Evolutionary conservation across 2,797 vertebrate species (phyloP).

Genomic region (Leptoclinus maculatus): DNA sequence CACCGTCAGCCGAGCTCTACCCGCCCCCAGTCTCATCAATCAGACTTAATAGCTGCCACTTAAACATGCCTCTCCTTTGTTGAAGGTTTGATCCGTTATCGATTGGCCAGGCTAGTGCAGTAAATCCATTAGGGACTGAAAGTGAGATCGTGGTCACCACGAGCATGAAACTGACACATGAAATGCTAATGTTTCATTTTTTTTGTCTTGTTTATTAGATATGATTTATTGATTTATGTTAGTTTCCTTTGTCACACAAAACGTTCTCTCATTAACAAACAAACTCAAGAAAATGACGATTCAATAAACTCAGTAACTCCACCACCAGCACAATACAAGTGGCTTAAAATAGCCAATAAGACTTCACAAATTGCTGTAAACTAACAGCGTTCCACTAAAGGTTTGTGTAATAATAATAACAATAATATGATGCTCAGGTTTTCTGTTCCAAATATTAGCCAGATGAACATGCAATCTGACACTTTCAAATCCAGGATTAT

Average conservation of each 20-base stretch:
- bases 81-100: slow-evolving; percentile 28
- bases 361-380: not conserved
- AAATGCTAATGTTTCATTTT: not conserved
- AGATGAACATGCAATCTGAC: not conserved
- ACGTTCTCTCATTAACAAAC: not conserved
- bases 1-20: slow-evolving; percentile 6
- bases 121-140: slow-evolving; percentile 42
- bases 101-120: slow-evolving; percentile 4
- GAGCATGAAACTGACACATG: slow-evolving; percentile 7
- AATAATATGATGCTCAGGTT: not conserved
- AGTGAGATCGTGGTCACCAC: slow-evolving; percentile 8
- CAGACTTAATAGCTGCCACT: slow-evolving; percentile 69
- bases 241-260: not conserved
- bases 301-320: not conserved
- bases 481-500: slow-evolving; percentile 19
- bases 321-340: not conserved
- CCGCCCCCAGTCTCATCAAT: slow-evolving; percentile 55
- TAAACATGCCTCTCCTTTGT: slow-evolving; percentile 37
- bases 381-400: not conserved
- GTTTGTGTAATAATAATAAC: not conserved
- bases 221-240: too few species aligned
- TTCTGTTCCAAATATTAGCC: not conserved
- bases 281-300: not conserved
- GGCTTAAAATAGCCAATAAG: not conserved
- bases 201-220: too few species aligned